Evolutionary conservation across 2,888 invertebrate species (phyloP).

Genomic region (Terebella lapidaria): DNA sequence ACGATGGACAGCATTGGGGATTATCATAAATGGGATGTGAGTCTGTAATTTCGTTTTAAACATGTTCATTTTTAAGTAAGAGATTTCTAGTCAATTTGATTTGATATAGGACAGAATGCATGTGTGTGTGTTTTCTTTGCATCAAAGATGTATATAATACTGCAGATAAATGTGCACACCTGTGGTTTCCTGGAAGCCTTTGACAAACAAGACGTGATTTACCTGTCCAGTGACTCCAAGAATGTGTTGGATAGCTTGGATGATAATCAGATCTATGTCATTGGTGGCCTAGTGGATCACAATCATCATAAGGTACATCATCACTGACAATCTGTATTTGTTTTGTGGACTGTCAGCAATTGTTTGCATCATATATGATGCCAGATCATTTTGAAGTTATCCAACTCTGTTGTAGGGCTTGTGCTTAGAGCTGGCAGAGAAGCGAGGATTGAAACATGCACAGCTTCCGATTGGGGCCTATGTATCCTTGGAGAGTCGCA

Average conservation of each 20-base stretch:
- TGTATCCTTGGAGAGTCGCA: conserved; percentile 84
- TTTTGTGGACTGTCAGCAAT: conserved; percentile 1
- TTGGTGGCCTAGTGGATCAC: conserved; percentile 96
- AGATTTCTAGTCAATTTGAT: no score
- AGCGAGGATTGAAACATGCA: conserved; percentile 70
- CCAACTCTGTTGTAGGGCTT: conserved; percentile 63
- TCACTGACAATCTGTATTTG: no score
- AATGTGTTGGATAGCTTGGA: conserved; percentile 69
- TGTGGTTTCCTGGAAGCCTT: conserved; percentile 59
- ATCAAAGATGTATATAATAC: not conserved
- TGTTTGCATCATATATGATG: no score
- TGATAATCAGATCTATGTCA: conserved; percentile 78
- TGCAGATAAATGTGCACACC: conserved; percentile 5
- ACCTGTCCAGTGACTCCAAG: conserved; percentile 90
- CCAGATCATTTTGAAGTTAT: not conserved
- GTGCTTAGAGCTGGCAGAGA: conserved; percentile 75
- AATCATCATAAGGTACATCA: conserved; percentile 72
- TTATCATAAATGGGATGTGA: conserved; percentile 87
- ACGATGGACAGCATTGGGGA: conserved; percentile 75
- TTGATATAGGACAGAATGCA: not conserved
- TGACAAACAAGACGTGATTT: conserved; percentile 72
- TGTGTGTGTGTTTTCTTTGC: not conserved
- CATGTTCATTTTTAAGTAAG: not conserved
- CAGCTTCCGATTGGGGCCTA: conserved; percentile 84
- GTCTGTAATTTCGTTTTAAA: conserved; percentile 44